These are phyloP conservation scores for Smutsia temminckii DNA, from an alignment of 2,797 vertebrate species.

Conservation along the genomic window DNA sequence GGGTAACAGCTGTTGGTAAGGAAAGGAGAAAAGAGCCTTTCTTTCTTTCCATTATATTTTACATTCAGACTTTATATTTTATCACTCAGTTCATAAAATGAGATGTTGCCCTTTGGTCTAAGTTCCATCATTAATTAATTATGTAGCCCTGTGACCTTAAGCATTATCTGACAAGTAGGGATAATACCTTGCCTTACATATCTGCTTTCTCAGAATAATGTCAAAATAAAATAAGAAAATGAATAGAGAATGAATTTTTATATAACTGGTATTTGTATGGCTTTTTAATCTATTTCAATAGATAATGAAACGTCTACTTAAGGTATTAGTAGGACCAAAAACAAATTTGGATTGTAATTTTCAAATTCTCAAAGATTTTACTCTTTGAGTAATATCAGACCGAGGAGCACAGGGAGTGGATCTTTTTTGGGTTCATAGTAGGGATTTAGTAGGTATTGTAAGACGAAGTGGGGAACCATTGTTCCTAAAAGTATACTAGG, in stretches of 20 bases:
- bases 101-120: not conserved
- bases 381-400: not conserved
- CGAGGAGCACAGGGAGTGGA: not conserved
- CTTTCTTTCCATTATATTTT: not conserved
- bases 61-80: too few relatives aligned
- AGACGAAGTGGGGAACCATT: not conserved
- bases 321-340: not conserved
- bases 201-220: not conserved
- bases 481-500: constrained; percentile 15
- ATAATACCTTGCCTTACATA: not conserved
- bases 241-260: constrained; percentile 27
- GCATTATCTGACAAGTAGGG: not conserved
- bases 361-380: not conserved
- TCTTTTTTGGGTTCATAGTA: not conserved
- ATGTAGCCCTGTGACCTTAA: not conserved
- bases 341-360: constrained; percentile 4
- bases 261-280: not conserved
- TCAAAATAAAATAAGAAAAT: constrained; percentile 20
- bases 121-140: not conserved
- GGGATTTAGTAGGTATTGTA: constrained; percentile 22
- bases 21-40: not conserved
- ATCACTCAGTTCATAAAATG: not conserved
- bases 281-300: constrained; percentile 41
- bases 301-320: constrained; percentile 32
- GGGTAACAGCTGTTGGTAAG: not conserved